Base-by-base conservation (phyloP, 1,140 invertebrate genomes). In the Orussus abietinus region DNA sequence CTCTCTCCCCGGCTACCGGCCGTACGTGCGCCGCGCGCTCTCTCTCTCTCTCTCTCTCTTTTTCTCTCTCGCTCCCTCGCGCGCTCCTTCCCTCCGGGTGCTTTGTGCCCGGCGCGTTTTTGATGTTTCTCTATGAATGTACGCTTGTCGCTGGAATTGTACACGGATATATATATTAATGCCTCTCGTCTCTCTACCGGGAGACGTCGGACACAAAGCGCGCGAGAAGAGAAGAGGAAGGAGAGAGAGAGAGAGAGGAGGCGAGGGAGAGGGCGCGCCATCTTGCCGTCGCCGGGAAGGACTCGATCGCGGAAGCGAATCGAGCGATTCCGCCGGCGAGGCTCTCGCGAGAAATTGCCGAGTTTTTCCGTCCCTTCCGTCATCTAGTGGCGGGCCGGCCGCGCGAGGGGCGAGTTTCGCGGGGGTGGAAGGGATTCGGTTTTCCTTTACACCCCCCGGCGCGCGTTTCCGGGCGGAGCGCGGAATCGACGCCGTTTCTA, bases 71-170 rank as follows among this genome's bases (percentile, higher is more conserved):
- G 12, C 1, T 14, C 33, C 13, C 25, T 36, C 33, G 45, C 25
- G 37, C 29, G 17, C 34, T 31, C 30, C 15, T 22, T 17, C 26
- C 49, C 44, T 37, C 34, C 38, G 31, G 31, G 20, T 33, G 45
- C 62, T 64, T 63, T 64, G 62, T 64, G 40, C 51, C 46, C 46
- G 47, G 26, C 45, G 48, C 49, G 53, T 60, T 65, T 56, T 63
- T 60, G 48, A 62, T 58, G 51, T 63, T 63, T 60, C 59, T 56
- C 56, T 44, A 48, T 49, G 51, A 55, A 42, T 34, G 42, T 42
- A 47, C 44, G 51, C 37, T 49, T 46, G 39, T 49, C 39, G 42
- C 43, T 46, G 25, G 40, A 45, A 46, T 45, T 45, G 38, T 38
- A 38, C 29, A 26, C 30, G 45, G 38, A 37, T 38, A 32, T 49